These are phyloP conservation scores for Botrylloides violaceus DNA, from an alignment of 23 tunicate species.

Conservation along the genomic window DNA sequence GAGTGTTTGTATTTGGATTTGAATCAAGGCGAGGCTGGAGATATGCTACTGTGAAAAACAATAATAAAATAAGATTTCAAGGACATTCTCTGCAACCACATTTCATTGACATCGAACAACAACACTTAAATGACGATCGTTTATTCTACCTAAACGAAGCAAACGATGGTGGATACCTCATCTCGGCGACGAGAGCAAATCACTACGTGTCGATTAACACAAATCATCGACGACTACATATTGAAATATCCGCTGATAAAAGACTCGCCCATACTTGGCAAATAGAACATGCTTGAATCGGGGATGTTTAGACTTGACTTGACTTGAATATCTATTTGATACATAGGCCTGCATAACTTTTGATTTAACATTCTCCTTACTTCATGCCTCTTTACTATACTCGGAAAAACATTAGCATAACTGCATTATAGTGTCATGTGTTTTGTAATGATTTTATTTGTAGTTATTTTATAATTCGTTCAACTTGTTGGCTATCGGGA, in stretches of 20 bases:
- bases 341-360: no score
- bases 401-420: no score
- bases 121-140: neutral
- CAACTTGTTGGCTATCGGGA: no score
- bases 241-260: neutral
- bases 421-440: no score
- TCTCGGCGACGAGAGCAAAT: neutral
- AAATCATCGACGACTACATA: neutral
- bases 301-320: no score
- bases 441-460: no score
- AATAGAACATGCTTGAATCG: no score
- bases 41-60: slow-evolving; percentile 4
- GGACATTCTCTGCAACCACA: neutral
- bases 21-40: neutral
- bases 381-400: no score
- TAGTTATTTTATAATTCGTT: no score
- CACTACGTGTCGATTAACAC: neutral
- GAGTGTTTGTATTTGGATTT: slow-evolving; percentile 7
- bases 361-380: no score
- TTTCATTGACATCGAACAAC: neutral
- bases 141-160: neutral
- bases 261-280: neutral
- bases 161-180: neutral
- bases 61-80: neutral
- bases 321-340: no score